A percentile compares a stretch with the other conserved stretches of the same genome.
Conservation (phyloP, 2,888 invertebrate genomes). For the Nasonovia ribisnigri region DNA sequence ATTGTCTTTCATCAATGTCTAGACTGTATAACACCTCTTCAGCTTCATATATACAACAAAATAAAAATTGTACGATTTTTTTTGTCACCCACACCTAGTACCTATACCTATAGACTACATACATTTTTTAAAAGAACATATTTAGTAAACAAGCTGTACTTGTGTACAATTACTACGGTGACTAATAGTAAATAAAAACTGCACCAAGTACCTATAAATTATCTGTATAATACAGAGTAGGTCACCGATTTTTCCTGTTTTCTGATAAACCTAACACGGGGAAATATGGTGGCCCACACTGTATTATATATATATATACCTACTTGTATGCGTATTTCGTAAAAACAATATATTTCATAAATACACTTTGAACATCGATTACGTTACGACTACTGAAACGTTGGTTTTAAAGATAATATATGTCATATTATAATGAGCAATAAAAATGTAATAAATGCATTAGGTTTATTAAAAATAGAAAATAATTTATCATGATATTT, state of each 20-base stretch:
- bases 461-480: not conserved
- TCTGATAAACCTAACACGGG: not conserved
- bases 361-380: not conserved
- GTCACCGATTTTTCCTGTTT: not conserved
- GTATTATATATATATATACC: not conserved
- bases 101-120: not conserved
- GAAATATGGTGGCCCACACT: not conserved
- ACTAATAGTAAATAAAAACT: not conserved
- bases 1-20: not conserved
- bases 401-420: not conserved
- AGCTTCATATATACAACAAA: not conserved
- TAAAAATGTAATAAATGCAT: not conserved
- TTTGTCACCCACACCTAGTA: not conserved
- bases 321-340: not conserved
- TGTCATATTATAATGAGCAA: not conserved
- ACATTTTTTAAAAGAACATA: not conserved
- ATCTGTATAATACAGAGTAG: not conserved
- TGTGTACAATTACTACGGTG: not conserved
- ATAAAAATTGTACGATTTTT: not conserved
- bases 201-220: slow-evolving; percentile 2
- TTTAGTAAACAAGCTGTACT: not conserved
- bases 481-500: not conserved
- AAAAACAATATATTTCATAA: not conserved
- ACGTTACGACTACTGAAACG: not conserved
- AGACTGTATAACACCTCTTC: not conserved